These are phyloP conservation scores for Lithophane leautieri DNA, from an alignment of 2,888 invertebrate species.

Conservation along the genomic window DNA sequence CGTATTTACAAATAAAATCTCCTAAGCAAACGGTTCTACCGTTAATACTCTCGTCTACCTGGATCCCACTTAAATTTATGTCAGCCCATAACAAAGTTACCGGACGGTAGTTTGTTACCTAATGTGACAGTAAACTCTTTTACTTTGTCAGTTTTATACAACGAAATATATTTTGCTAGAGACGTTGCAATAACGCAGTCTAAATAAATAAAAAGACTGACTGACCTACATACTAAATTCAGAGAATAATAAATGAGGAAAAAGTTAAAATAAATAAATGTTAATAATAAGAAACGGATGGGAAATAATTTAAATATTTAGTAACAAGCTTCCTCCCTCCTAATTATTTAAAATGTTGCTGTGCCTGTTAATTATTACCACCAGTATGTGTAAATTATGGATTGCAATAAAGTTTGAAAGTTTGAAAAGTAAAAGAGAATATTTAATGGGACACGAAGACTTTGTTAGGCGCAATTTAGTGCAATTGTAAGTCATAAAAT, in stretches of 20 bases:
- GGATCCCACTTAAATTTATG: conserved; percentile 35
- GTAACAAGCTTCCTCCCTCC: no score
- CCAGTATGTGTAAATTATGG: no score
- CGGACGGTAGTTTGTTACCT: conserved; percentile 43
- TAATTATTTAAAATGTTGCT: no score
- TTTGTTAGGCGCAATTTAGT: not conserved
- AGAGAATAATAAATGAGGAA: no score
- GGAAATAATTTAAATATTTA: no score
- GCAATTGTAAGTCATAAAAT: not conserved
- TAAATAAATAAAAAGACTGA: no score
- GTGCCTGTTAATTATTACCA: no score
- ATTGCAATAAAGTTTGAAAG: no score
- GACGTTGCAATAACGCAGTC: conserved; percentile 4
- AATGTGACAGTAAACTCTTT: conserved; percentile 33
- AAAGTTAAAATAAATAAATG: no score
- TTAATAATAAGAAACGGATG: no score
- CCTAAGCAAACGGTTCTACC: not conserved
- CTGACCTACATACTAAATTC: no score
- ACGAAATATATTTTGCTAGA: conserved; percentile 23
- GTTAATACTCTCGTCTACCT: conserved; percentile 18
- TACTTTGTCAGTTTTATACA: conserved; percentile 59
- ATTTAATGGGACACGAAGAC: not conserved
- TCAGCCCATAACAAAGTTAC: conserved; percentile 38
- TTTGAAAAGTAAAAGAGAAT: not conserved
- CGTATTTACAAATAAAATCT: not conserved